phyloP scores from a whole-genome alignment of 1,140 invertebrate species.

The Colletes gigas region DNA sequence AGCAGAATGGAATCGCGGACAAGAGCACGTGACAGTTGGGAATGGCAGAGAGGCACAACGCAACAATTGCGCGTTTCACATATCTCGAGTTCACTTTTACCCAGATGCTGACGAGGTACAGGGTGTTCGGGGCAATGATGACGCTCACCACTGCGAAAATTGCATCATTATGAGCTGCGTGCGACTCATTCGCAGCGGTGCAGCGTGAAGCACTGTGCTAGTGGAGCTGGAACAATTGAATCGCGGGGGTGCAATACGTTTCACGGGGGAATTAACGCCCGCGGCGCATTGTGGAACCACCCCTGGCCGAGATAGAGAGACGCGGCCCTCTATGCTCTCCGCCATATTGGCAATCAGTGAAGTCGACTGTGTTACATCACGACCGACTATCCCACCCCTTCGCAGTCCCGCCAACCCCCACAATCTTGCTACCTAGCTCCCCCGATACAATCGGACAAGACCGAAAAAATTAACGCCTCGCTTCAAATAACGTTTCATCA shows the following conservation, averaged over 20 bases:
- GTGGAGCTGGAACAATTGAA: conserved; percentile 74
- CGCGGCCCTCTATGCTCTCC: conserved; percentile 45
- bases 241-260: conserved; percentile 77
- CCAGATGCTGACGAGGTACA: background rate
- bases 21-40: background rate
- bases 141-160: conserved; percentile 33
- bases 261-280: conserved; percentile 79
- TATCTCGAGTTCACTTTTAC: background rate
- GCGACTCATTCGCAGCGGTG: conserved; percentile 42
- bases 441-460: conserved; percentile 18
- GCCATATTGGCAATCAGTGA: conserved; percentile 78
- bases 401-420: conserved; percentile 12
- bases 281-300: conserved; percentile 73
- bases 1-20: background rate
- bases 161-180: conserved; percentile 56
- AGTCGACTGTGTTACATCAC: conserved; percentile 72
- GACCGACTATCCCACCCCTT: conserved; percentile 27
- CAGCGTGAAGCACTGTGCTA: conserved; percentile 57
- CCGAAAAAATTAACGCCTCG: conserved; percentile 56
- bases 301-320: conserved; percentile 57
- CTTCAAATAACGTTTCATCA: conserved; percentile 37
- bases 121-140: background rate
- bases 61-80: background rate
- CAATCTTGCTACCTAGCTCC: conserved; percentile 9
- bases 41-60: background rate